Evolutionary conservation across 2,888 invertebrate species (phyloP), one percentile per base, ranked within the genome.

Genomic region (Tholera decimalis): DNA sequence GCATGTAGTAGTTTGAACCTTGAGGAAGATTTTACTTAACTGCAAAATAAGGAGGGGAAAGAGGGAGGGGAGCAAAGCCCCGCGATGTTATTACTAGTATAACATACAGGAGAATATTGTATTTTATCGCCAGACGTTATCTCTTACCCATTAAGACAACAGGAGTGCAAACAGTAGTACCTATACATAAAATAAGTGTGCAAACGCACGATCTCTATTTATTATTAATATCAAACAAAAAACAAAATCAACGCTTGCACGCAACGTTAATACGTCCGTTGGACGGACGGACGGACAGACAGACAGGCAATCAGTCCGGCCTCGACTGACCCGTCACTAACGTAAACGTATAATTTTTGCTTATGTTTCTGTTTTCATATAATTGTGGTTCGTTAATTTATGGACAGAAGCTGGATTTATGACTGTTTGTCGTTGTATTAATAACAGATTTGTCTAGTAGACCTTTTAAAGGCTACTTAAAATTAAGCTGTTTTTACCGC

Each of bases 271-370:
- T 82, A 72, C 61, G 73, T 71, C 80, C 62, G 69, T 62, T 65
- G 59, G 57, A 75, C 61, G 41, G 18, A 49, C 83, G 58, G 83
- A 83, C 84, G 44, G 76, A 80, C 85, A 88, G 78, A 80, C 85
- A 86, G 92, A 89, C 91, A 90, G 88, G 86, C 89, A 89, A 90
- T 91, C 91, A 85, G 82, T 80, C 82, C 67, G 69, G 71, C 49
- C 72, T 71, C 81, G 74, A 80, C 85, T 46, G 54, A 80, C 72
- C 85, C 79, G 79, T 84, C 87, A 83, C 76, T 80, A 50, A 65
- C 67, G 64, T 61, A 68, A 76, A 72, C 81, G 64, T 83, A 83
- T 87, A 85, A 86, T 88, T 88, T 79, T 71, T 77, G 74, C 84
- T 81, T 81, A 84, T 84, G 84, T 77, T 82, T 73, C 80, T 58